Evolutionary conservation across 2,888 invertebrate species (phyloP).

Genomic region (Ceraclea dissimilis): DNA sequence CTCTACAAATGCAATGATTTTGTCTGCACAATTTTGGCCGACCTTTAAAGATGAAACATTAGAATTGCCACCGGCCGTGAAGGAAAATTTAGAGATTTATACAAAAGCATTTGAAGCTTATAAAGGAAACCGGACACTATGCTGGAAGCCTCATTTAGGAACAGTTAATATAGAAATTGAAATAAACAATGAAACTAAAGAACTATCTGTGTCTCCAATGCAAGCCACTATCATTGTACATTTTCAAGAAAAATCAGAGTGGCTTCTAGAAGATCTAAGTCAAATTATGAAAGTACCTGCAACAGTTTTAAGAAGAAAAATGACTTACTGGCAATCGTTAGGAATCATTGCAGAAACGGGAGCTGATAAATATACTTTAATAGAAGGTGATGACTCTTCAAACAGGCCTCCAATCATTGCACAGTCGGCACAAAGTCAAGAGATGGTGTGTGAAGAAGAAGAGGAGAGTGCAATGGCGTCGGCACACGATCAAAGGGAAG

Average conservation of each 20-base stretch:
- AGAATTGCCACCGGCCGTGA: slow-evolving; percentile 73
- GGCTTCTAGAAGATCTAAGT: slow-evolving; percentile 83
- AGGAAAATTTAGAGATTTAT: slow-evolving; percentile 74
- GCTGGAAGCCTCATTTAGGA: slow-evolving; percentile 92
- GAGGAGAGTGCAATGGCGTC: slow-evolving; percentile 92
- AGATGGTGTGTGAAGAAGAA: slow-evolving; percentile 83
- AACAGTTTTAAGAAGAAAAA: slow-evolving; percentile 75
- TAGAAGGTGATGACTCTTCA: slow-evolving; percentile 54
- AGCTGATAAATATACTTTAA: slow-evolving; percentile 64
- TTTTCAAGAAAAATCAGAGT: slow-evolving; percentile 79
- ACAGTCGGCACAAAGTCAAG: slow-evolving; percentile 45
- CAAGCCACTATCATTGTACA: slow-evolving; percentile 92
- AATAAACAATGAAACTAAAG: slow-evolving; percentile 69
- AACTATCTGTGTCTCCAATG: slow-evolving; percentile 82
- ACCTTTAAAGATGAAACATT: slow-evolving; percentile 91
- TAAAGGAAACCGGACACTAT: slow-evolving; percentile 85
- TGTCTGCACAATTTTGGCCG: slow-evolving; percentile 99
- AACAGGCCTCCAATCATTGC: slow-evolving; percentile 44
- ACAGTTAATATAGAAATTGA: slow-evolving; percentile 87
- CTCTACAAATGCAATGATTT: slow-evolving; percentile 64
- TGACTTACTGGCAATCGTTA: slow-evolving; percentile 92
- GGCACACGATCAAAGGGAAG: slow-evolving; percentile 87
- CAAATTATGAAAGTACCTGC: slow-evolving; percentile 80
- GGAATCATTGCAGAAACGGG: slow-evolving; percentile 73
- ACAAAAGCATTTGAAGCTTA: slow-evolving; percentile 86